A percentile compares a stretch with the other conserved stretches of the same genome.
phyloP scores from a whole-genome alignment of 1,140 invertebrate genomes.

The Lepidurus packardi region DNA sequence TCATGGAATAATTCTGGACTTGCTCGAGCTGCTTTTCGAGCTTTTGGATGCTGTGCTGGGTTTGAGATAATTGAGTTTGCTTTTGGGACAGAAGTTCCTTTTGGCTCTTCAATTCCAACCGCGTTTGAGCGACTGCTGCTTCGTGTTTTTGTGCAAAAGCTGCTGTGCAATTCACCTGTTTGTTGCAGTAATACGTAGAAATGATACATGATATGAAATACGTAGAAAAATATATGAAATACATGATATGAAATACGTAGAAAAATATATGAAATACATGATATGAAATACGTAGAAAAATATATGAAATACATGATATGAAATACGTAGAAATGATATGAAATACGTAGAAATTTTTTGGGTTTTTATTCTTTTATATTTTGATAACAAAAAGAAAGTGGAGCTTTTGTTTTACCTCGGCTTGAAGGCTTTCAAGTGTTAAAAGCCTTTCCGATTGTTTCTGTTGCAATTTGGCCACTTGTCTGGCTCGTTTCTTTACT shows the following conservation, averaged over 20 bases:
- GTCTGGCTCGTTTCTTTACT: neutral
- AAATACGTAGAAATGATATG: too few species aligned
- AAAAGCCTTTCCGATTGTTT: neutral
- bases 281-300: too few species aligned
- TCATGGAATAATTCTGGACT: neutral
- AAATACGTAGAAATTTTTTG: too few species aligned
- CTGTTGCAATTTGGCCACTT: neutral
- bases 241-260: too few species aligned
- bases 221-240: too few species aligned
- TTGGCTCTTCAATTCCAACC: neutral
- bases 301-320: too few species aligned
- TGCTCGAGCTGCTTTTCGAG: neutral
- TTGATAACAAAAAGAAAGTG: neutral
- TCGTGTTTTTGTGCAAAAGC: neutral
- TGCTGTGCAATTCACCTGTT: neutral
- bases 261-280: too few species aligned
- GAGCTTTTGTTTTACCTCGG: neutral
- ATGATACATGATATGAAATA: too few species aligned
- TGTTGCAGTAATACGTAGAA: too few species aligned
- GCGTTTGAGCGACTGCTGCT: neutral
- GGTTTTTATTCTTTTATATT: neutral
- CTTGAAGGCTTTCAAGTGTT: neutral
- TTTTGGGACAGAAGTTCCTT: neutral
- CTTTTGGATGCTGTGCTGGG: neutral
- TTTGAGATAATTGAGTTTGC: neutral